A percentile compares a stretch with the other conserved stretches of the same genome.
Evolutionary conservation across 2,888 invertebrate species (phyloP).

Genomic region (Eueremaeus valkanovi): DNA sequence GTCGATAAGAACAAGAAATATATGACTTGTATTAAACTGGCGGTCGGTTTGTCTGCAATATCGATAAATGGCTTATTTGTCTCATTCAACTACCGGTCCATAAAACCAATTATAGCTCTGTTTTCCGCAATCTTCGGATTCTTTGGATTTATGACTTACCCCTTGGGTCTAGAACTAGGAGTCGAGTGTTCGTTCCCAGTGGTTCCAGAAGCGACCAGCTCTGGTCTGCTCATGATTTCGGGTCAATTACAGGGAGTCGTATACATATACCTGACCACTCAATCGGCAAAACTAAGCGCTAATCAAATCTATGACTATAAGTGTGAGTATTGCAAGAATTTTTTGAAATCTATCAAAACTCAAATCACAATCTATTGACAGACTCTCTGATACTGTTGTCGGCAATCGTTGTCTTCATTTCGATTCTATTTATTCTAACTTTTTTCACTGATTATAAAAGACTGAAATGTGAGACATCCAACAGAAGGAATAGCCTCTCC

Average conservation of each 20-base stretch:
- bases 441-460: constrained; percentile 16
- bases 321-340: neutral
- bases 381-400: constrained; percentile 7
- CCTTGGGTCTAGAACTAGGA: constrained; percentile 36
- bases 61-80: neutral
- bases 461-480: neutral
- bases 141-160: constrained; percentile 32
- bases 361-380: neutral
- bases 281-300: neutral
- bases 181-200: constrained; percentile 31
- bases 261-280: constrained; percentile 2
- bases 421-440: neutral
- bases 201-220: constrained; percentile 27
- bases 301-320: neutral
- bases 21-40: constrained; percentile 26
- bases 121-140: constrained; percentile 13
- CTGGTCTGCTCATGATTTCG: constrained; percentile 29
- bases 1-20: constrained; percentile 16
- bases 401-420: constrained; percentile 8
- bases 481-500: neutral
- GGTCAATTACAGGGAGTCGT: constrained; percentile 26
- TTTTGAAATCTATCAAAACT: neutral
- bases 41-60: constrained; percentile 6
- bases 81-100: neutral
- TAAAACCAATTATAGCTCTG: neutral